Percentiles rank a stretch among this genome's conserved stretches.
Conservation (phyloP, 1,140 invertebrate genomes). For the Drosophila rufa region DNA sequence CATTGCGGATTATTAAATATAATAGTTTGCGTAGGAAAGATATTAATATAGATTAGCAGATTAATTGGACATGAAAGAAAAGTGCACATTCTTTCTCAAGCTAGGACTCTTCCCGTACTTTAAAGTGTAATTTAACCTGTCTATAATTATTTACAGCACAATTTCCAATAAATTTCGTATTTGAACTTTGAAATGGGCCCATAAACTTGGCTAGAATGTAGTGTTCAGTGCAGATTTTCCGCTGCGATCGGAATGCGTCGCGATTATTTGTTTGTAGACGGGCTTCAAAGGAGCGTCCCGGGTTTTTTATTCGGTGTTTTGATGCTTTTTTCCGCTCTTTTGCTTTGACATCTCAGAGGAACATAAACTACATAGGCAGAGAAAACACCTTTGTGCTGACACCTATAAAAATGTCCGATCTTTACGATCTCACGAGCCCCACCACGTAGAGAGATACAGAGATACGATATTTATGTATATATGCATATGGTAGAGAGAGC, state of each 20-base stretch:
- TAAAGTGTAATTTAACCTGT: not conserved
- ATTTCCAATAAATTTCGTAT: not conserved
- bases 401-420: conserved; percentile 71
- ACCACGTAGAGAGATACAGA: conserved; percentile 9
- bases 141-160: not conserved
- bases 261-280: conserved; percentile 63
- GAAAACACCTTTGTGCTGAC: conserved; percentile 75
- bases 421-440: conserved; percentile 54
- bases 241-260: conserved; percentile 22
- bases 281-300: conserved; percentile 51
- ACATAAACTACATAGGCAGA: conserved; percentile 37
- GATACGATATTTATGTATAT: not conserved
- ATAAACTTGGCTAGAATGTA: conserved; percentile 6
- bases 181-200: not conserved
- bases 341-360: conserved; percentile 70
- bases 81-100: accelerated
- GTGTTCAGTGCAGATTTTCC: conserved; percentile 11
- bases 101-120: not conserved
- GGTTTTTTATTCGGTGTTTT: conserved; percentile 55
- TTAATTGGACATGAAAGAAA: not conserved
- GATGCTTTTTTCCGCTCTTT: conserved; percentile 41
- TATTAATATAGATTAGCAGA: too few relatives aligned
- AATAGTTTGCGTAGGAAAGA: not conserved
- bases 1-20: not conserved
- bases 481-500: conserved; percentile 5